Conservation (phyloP, 2,888 invertebrate genomes). For the Allophyes oxyacanthae region DNA sequence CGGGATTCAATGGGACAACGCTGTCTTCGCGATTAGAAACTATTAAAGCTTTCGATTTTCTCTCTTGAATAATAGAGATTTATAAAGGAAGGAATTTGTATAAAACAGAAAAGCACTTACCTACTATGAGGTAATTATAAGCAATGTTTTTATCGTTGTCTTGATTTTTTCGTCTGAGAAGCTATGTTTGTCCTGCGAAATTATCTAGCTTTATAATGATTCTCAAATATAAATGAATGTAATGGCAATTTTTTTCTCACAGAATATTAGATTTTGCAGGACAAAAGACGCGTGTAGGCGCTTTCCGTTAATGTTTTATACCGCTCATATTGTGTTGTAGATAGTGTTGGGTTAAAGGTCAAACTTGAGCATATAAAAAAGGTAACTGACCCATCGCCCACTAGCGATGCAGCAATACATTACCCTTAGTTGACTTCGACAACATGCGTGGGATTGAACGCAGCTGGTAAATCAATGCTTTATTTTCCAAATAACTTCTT, state of each 20-base stretch:
- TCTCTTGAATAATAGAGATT: not conserved
- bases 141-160: too few species aligned
- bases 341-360: constrained; percentile 44
- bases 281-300: not conserved
- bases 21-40: constrained; percentile 43
- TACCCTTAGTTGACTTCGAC: constrained; percentile 43
- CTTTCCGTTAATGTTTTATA: constrained; percentile 23
- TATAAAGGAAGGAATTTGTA: too few species aligned
- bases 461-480: constrained; percentile 49
- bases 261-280: constrained; percentile 5
- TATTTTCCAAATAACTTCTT: constrained; percentile 39
- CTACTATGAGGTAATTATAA: too few species aligned
- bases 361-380: constrained; percentile 45
- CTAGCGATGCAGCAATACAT: constrained; percentile 30
- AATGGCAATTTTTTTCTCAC: too few species aligned
- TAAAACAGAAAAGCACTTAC: too few species aligned
- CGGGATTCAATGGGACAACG: constrained; percentile 53
- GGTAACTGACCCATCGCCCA: constrained; percentile 52
- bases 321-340: constrained; percentile 26
- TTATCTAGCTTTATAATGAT: too few species aligned
- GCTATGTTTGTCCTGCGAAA: too few species aligned
- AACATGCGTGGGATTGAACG: constrained; percentile 45
- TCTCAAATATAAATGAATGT: too few species aligned
- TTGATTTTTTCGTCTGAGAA: too few species aligned
- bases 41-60: constrained; percentile 31